Conservation (phyloP, 1,140 invertebrate species). For the Contarinia nasturtii region DNA sequence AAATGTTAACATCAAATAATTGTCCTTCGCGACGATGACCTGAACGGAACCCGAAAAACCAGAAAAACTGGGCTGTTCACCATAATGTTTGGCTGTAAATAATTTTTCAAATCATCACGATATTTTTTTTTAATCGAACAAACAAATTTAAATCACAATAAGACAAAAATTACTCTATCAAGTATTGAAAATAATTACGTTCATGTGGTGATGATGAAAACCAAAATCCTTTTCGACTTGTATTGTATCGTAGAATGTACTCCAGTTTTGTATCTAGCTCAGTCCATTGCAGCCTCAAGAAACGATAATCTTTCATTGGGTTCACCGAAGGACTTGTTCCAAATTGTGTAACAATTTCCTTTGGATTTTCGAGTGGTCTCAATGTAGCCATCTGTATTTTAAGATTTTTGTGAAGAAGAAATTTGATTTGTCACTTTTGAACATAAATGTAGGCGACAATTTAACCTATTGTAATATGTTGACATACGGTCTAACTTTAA, state of each 20-base stretch:
- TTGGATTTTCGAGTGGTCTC: too few relatives aligned
- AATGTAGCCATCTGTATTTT: too few relatives aligned
- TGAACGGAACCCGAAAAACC: constrained; percentile 50
- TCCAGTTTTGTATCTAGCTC: constrained; percentile 28
- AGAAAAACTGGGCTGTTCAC: constrained; percentile 7
- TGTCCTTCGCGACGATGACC: constrained; percentile 53
- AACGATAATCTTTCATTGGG: constrained; percentile 3
- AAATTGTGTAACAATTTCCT: too few relatives aligned
- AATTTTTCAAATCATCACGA: too few relatives aligned
- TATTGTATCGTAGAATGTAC: constrained; percentile 30
- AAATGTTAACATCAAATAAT: constrained; percentile 53
- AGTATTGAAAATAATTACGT: constrained; percentile 14
- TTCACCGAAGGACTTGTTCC: too few relatives aligned
- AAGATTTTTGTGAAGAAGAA: too few relatives aligned
- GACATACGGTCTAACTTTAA: too few relatives aligned
- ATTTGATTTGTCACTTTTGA: too few relatives aligned
- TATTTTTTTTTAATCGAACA: too few relatives aligned
- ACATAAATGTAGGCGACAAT: too few relatives aligned
- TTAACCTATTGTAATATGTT: too few relatives aligned
- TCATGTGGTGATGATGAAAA: constrained; percentile 31
- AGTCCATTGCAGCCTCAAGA: constrained; percentile 28
- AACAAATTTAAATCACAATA: too few relatives aligned
- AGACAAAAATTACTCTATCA: background rate
- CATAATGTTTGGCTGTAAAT: constrained; percentile 25
- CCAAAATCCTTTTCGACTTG: constrained; percentile 28